phyloP scores from a whole-genome alignment of 2,888 invertebrate species.

The Patella caerulea region DNA sequence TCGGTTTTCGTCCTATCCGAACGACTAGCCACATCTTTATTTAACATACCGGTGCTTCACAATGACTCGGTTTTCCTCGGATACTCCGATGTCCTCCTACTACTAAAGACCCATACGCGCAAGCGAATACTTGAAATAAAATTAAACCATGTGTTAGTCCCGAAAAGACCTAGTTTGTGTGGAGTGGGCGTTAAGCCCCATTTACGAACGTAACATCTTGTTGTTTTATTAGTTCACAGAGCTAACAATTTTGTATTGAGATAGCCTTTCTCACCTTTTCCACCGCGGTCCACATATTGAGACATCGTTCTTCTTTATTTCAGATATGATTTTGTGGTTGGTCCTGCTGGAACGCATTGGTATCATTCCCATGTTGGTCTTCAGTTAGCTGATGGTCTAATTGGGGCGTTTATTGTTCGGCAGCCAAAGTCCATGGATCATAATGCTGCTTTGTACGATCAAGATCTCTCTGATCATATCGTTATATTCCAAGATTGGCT shows the following conservation, averaged over 20 bases:
- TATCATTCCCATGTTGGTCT: conserved; percentile 55
- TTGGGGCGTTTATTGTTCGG: conserved; percentile 51
- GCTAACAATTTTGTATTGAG: no score
- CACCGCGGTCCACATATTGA: no score
- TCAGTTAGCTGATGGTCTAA: conserved; percentile 50
- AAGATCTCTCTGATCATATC: conserved; percentile 89
- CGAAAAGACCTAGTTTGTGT: no score
- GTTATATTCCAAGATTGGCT: conserved; percentile 89
- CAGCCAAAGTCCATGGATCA: conserved; percentile 32
- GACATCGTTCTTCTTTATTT: not conserved
- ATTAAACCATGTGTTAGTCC: no score
- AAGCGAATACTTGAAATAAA: no score
- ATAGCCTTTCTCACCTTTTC: no score
- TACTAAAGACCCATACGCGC: no score
- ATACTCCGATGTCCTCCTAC: no score
- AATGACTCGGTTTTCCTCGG: no score
- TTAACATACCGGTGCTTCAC: not conserved
- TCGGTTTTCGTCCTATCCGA: not conserved
- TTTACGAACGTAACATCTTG: no score
- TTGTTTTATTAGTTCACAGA: no score
- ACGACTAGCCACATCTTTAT: not conserved
- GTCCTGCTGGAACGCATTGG: conserved; percentile 56
- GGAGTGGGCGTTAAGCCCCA: no score
- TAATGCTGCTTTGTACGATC: conserved; percentile 80
- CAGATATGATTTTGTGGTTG: conserved; percentile 48